Evolutionary conservation across 2,888 invertebrate genomes (phyloP).

Genomic region (Athalia circularis): DNA sequence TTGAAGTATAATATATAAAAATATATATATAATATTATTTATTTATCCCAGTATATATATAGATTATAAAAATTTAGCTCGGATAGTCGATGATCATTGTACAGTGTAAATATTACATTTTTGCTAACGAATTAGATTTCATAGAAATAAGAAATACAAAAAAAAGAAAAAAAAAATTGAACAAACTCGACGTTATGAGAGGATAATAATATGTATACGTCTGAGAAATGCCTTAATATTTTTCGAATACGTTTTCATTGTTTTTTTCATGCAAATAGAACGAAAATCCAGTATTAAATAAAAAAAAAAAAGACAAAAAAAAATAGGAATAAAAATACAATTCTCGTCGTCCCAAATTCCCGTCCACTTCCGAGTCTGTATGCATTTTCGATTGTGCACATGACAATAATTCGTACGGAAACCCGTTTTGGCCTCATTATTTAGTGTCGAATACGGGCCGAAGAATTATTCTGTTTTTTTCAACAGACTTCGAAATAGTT

Average conservation of each 20-base stretch:
- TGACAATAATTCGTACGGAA: background rate
- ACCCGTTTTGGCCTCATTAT: slow-evolving; percentile 26
- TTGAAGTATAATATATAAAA: slow-evolving; percentile 27
- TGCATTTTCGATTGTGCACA: background rate
- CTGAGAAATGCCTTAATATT: slow-evolving; percentile 61
- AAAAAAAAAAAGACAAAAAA: too few species aligned
- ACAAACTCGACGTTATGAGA: background rate
- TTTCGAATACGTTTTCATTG: slow-evolving; percentile 62
- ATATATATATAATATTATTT: slow-evolving; percentile 49
- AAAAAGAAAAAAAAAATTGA: background rate
- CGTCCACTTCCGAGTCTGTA: background rate
- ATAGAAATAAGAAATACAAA: background rate
- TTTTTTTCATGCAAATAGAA: slow-evolving; percentile 39
- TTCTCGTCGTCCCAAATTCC: background rate
- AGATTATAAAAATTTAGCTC: slow-evolving; percentile 17
- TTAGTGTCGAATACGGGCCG: background rate
- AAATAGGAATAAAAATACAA: too few species aligned
- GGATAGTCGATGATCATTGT: slow-evolving; percentile 47
- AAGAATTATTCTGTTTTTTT: slow-evolving; percentile 3
- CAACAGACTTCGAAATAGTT: slow-evolving; percentile 11
- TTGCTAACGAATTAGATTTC: background rate
- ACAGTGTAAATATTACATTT: slow-evolving; percentile 58
- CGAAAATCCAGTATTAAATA: background rate
- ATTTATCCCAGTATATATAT: slow-evolving; percentile 49
- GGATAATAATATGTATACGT: slow-evolving; percentile 46